phyloP scores from a whole-genome alignment of 2,113 vertebrate genomes.

The Paratilapia polleni region DNA sequence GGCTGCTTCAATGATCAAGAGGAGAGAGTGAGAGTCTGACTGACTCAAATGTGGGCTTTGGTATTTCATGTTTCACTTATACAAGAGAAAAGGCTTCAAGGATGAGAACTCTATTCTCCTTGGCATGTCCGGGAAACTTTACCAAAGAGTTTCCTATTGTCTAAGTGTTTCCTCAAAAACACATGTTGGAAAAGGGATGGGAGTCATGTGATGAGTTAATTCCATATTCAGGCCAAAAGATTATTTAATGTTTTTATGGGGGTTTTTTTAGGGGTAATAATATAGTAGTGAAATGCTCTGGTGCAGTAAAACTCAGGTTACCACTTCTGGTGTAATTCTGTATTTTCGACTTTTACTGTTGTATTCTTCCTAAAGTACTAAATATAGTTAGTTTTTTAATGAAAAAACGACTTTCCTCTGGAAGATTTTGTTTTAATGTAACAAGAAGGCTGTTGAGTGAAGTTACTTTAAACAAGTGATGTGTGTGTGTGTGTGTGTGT shows the following conservation, averaged over 20 bases:
- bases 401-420: too few relatives aligned
- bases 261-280: too few relatives aligned
- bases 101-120: not conserved
- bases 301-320: not conserved
- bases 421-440: too few relatives aligned
- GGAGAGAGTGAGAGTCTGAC: not conserved
- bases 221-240: not conserved
- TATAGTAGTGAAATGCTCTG: not conserved
- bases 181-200: not conserved
- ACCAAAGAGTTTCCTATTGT: not conserved
- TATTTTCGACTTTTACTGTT: too few relatives aligned
- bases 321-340: too few relatives aligned
- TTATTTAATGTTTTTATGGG: not conserved
- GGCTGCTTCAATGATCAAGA: not conserved
- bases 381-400: too few relatives aligned
- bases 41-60: not conserved
- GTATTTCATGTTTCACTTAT: constrained; percentile 4
- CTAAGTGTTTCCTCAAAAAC: not conserved
- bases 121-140: not conserved
- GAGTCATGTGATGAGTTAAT: not conserved
- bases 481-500: too few relatives aligned
- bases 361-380: too few relatives aligned
- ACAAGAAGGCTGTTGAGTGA: too few relatives aligned
- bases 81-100: not conserved
- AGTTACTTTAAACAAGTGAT: too few relatives aligned